Evolutionary conservation across 2,113 vertebrate genomes (phyloP), one percentile per base, ranked within the genome.

Genomic region (Pollimyrus isidori): DNA sequence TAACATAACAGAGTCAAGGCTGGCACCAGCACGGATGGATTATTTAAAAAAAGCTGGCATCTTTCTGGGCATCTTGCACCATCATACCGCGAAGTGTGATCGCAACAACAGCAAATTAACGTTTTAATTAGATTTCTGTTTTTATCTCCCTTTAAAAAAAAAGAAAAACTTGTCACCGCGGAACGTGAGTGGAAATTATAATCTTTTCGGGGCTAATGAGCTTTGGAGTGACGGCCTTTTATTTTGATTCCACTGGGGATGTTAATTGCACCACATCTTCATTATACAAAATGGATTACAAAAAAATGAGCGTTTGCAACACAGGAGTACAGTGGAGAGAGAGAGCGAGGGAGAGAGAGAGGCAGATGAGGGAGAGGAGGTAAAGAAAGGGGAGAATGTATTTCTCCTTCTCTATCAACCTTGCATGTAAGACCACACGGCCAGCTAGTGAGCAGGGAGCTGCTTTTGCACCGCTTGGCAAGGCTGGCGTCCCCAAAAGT

Each of bases 221-320:
- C 95, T 96, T 97, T 96, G 97, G 97, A 98, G 97, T 97, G 97
- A 97, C 97, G 97, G 91, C 95, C 95, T 95, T 96, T 95, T 94
- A 92, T 95, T 96, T 48, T 95, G 95, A 95, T 96, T 96, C 95
- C 95, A 94, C 88, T 88, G 93, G 94, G 95, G 94, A 96, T 95
- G 95, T 96, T 98, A 98, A 99, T 98, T 97, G 96, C 95, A 94
- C 94, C 96, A 96, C 95, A 95, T 96, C 96, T 94, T 98, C 97
- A 95, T 97, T 96, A 96, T 96, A 96, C 95, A 97, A 97, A 84
- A 97, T 99, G 98, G 98, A 99, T 99, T 98, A 99, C 97, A 97
- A 58, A 95, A 91, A 91, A 92, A 92, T 89, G 82, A 92, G 91
- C 90, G 92, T 94, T 95, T 93, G 93, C 92, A 95, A 90, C 80